Evolutionary conservation across 2,888 invertebrate species (phyloP), one percentile per base, ranked within the genome.

Genomic region (Periphyllus acericola): DNA sequence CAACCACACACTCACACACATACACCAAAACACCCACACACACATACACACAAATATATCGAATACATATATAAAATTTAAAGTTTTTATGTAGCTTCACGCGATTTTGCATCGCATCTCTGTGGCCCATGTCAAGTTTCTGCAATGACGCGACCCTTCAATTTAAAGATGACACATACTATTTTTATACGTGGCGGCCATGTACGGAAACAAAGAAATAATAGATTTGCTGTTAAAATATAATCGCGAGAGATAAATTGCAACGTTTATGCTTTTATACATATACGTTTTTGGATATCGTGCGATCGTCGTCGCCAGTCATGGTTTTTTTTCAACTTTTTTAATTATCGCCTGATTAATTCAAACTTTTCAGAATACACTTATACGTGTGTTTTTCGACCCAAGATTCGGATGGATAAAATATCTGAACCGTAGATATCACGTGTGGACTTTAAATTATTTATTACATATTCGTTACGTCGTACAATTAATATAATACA

Each of bases 161-260:
- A 75, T 75, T 46, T 29, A 75, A 40, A 75, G 75, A 75, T 75
- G 46, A 46, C 40, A 75, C 75, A 40, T 40, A n/a, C 25, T 75
- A 75, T 75, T 40, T 75, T 36, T 40, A 75, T 40, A 40, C n/a
- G 36, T 75, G 40, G n/a, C 29, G n/a, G n/a, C 46, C 19, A 46
- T 40, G n/a, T 75, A 46, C 75, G 3, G n/a, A 75, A 75, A 75
- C 75, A 75, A 75, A 75, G 46, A 75, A 75, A 75, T 75, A 75
- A 75, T 75, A 40, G 75, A 75, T 75, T 46, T 46, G 75, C n/a
- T 46, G 8, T 5, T 40, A 40, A 9, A 40, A 75, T 75, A 40
- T 75, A 40, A 40, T 75, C n/a, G n/a, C 40, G 17, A n/a, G n/a
- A 75, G n/a, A 75, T 17, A 9, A 46, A n/a, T 36, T n/a, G 75